Evolutionary conservation across 2,888 invertebrate species (phyloP).

Genomic region (Cryptosula pallasiana): DNA sequence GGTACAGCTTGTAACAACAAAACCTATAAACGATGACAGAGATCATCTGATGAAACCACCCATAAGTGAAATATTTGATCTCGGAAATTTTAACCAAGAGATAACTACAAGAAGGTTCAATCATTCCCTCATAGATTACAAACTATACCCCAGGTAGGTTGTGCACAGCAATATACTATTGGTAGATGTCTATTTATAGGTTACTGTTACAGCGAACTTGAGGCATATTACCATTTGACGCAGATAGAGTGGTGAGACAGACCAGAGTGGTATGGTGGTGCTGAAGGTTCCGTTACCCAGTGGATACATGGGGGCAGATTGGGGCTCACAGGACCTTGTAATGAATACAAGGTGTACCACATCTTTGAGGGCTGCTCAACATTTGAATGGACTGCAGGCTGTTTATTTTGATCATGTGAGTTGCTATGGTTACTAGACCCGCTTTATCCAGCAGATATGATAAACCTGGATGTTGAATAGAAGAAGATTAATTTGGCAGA

Average conservation of each 20-base stretch:
- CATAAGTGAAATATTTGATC: conserved; percentile 24
- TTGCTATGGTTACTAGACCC: too few species aligned
- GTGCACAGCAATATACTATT: too few species aligned
- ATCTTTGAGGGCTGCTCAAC: conserved; percentile 73
- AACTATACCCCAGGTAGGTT: conserved; percentile 78
- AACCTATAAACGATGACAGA: conserved; percentile 28
- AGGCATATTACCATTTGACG: too few species aligned
- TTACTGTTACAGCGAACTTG: too few species aligned
- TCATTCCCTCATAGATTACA: conserved; percentile 75
- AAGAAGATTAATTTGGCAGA: too few species aligned
- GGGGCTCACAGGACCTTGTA: conserved; percentile 79
- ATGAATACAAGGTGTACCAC: conserved; percentile 69
- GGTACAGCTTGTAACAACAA: conserved; percentile 59
- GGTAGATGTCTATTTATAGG: too few species aligned
- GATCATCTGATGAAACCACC: conserved; percentile 26
- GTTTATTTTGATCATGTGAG: conserved; percentile 91
- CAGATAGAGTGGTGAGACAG: neutral
- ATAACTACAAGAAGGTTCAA: conserved; percentile 56
- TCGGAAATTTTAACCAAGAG: conserved; percentile 9
- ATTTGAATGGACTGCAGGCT: conserved; percentile 72
- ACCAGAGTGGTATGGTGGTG: conserved; percentile 70
- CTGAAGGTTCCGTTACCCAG: conserved; percentile 81
- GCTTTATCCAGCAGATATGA: too few species aligned
- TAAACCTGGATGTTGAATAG: too few species aligned
- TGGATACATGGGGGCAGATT: conserved; percentile 72